Evolutionary conservation across 30 jellyfish, hydroid and myxozoan genomes (phyloP).

Genomic region (Chrysaora quinquecirrha): DNA sequence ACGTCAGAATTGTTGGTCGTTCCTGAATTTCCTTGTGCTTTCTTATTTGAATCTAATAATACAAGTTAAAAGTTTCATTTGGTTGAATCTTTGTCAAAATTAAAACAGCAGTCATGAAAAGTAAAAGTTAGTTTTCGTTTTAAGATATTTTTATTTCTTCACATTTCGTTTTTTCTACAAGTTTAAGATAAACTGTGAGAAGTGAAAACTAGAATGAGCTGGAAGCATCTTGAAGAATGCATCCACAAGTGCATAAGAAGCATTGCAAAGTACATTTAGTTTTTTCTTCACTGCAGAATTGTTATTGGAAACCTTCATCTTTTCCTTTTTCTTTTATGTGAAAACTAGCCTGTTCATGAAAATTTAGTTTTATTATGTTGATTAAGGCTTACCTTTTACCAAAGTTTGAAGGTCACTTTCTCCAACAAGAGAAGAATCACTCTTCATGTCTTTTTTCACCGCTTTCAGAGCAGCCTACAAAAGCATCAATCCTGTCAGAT

Average conservation of each 20-base stretch:
- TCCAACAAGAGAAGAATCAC: conserved; percentile 65
- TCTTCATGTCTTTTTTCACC: conserved; percentile 73
- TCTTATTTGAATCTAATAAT: conserved; percentile 18
- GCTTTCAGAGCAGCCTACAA: conserved; percentile 96
- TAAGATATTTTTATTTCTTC: too few species aligned
- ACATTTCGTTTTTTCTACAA: background rate
- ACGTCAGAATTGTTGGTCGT: background rate
- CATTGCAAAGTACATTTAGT: too few species aligned
- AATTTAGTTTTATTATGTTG: too few species aligned
- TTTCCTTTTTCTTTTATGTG: background rate
- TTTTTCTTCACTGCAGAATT: too few species aligned
- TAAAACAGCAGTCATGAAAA: background rate
- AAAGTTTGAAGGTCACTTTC: conserved; percentile 62
- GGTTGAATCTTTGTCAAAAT: background rate
- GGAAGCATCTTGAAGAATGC: background rate
- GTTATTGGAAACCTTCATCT: too few species aligned
- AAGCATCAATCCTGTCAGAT: too few species aligned
- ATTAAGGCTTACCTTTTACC: conserved; percentile 63
- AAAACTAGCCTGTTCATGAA: too few species aligned
- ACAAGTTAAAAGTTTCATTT: background rate
- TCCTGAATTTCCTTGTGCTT: background rate
- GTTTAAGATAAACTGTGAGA: background rate
- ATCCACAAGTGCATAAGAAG: too few species aligned
- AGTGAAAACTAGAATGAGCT: background rate
- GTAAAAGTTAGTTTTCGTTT: background rate